These are phyloP conservation scores for Scaptomyza cyrtandrae DNA, from an alignment of 2,888 invertebrate species.

Conservation along the genomic window DNA sequence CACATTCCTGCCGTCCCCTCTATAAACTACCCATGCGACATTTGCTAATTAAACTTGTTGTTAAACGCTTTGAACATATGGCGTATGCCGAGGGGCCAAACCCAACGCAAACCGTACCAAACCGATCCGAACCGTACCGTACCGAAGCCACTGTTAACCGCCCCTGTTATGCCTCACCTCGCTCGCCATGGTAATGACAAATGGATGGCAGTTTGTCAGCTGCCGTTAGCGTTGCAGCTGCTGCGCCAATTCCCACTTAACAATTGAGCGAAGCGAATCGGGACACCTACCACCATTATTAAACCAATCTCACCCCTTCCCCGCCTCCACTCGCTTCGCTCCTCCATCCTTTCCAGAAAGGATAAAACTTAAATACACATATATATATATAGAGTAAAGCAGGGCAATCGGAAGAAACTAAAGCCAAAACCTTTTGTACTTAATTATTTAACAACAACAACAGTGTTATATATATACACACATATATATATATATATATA, in stretches of 20 bases:
- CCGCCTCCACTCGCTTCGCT: not conserved
- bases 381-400: not conserved
- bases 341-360: not conserved
- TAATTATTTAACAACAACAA: conserved; percentile 26
- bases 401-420: not conserved
- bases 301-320: no score
- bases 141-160: not conserved
- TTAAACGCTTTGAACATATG: conserved; percentile 53
- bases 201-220: conserved; percentile 72
- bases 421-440: conserved; percentile 24
- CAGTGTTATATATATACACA: not conserved
- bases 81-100: conserved; percentile 17
- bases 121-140: not conserved
- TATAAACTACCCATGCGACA: conserved; percentile 29
- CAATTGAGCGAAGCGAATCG: conserved; percentile 36
- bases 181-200: conserved; percentile 61
- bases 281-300: not conserved
- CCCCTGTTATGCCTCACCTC: not conserved
- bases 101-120: not conserved
- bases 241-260: conserved; percentile 47
- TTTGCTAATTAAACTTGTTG: conserved; percentile 68
- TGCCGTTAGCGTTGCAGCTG: conserved; percentile 53
- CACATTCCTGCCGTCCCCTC: no score
- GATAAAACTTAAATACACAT: not conserved
- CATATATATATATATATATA: not conserved